Conservation (phyloP, 2,888 invertebrate genomes). For the Lepidocyrtoides sp. region DNA sequence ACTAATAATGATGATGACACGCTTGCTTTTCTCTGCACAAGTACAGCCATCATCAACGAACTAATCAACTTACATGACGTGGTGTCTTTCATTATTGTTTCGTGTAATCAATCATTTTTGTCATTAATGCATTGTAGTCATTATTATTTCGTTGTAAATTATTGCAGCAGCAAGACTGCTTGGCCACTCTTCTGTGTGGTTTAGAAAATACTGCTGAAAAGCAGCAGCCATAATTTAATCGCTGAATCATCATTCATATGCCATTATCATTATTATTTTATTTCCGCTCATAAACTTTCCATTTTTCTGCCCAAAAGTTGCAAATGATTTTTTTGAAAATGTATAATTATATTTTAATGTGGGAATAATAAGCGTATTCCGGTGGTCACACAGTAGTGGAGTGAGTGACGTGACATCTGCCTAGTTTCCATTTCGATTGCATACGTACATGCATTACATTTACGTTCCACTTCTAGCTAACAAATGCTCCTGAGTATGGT, state of each 20-base stretch:
- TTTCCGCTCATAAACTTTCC: slow-evolving; percentile 21
- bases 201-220: neutral
- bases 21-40: neutral
- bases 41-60: too few species aligned
- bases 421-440: neutral
- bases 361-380: slow-evolving; percentile 44
- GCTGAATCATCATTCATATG: slow-evolving; percentile 4
- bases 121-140: neutral
- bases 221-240: neutral
- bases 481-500: neutral
- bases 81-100: slow-evolving; percentile 31
- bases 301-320: neutral
- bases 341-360: neutral
- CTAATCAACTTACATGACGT: slow-evolving; percentile 23
- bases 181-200: neutral
- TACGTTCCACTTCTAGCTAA: neutral
- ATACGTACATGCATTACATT: neutral
- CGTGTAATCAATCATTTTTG: slow-evolving; percentile 39
- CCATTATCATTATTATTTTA: neutral
- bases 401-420: slow-evolving; percentile 36
- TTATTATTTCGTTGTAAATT: neutral
- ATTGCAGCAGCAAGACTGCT: too few species aligned
- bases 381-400: slow-evolving; percentile 5
- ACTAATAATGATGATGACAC: too few species aligned
- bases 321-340: neutral